Evolutionary conservation across 2,888 invertebrate genomes (phyloP), one percentile per base, ranked within the genome.

Genomic region (Keiferia lycopersicella): DNA sequence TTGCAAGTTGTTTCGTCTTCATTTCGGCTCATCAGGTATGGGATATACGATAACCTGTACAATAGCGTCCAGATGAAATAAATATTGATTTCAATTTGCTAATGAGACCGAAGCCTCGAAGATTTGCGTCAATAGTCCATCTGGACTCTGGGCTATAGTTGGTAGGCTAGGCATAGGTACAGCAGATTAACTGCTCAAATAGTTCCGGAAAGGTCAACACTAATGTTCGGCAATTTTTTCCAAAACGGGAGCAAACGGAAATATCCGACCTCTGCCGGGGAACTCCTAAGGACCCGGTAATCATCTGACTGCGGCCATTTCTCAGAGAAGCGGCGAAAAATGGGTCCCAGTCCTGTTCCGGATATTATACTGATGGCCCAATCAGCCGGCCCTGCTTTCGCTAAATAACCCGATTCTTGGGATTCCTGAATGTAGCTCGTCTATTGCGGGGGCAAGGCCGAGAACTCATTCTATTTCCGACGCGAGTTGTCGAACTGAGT

Each of bases 291-390:
- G 69, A 67, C 67, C 71, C 71, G 72, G 76, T 74, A 78, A 77
- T 78, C 71, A 73, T 73, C 70, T 70, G 70, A 66, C 67, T 75
- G 71, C 69, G 68, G 72, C 73, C 73, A 75, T 76, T 79, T 74
- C 74, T 75, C 72, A 73, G 38, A 68, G 63, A 73, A 67, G 73
- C 69, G 69, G 64, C 71, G 73, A 75, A 76, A 81, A 80, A 80
- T 76, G 75, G 72, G 67, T 69, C 68, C 74, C 71, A 73, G 71
- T 77, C 68, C 72, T 65, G 73, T 70, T 69, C 78, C 79, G 80
- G 81, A 81, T 81, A 80, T 81, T 80, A 76, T 75, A 66, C 71
- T 74, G 51, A 53, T 53, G 34, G 34, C 67, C 74, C 71, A 73
- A 71, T 77, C 68, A 72, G 70, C 68, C 41, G 22, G 30, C 53